Evolutionary conservation across 2,797 vertebrate genomes (phyloP), one percentile per base, ranked within the genome.

Genomic region (Phoebastria nigripes): DNA sequence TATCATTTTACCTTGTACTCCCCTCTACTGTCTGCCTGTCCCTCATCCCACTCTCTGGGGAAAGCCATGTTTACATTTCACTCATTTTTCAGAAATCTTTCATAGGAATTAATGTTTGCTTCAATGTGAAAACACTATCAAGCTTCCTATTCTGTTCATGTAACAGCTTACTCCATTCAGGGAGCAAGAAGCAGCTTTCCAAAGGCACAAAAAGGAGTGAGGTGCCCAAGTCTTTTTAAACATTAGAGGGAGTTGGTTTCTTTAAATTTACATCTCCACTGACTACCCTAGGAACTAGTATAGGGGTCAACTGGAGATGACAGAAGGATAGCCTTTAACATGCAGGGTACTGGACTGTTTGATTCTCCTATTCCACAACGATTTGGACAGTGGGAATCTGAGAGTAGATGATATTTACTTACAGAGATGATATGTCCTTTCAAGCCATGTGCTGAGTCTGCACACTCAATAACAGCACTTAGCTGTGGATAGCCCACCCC

Each of bases 391-490:
- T 39, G 19, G 62, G 51, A 93, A 83, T 81, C 63, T 63, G 62
- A 87, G 29, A 59, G 37, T 3, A 47, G 83, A 56, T 70, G 44
- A 37, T 46, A 88, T 59, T 74, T 84, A 98, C 99, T 99, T 97
- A 99, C 99, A 17, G 99, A 99, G 97, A 99, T 99, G 94, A 99
- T 99, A 97, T 99, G 99, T 93, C 99, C 99, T 98, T 99, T 99
- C 82, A 99, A 98, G 81, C 99, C 99, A 3, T 99, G 99, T 52
- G 99, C 99, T 7, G 99, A 99, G 97, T 99, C 99, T 2, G 99
- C 99, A 79, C 99, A 99, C 97, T 99, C 99, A 29, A 99, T 99
- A 31, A 99, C 99, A 5, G 99, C 99, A n/a, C 99, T 99, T 82
- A 99, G 98, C 93, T 99, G 99, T 11, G 99, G 99, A 97, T 99